phyloP scores from a whole-genome alignment of 2,888 invertebrate genomes.

The Acanthosepion lycidas region DNA sequence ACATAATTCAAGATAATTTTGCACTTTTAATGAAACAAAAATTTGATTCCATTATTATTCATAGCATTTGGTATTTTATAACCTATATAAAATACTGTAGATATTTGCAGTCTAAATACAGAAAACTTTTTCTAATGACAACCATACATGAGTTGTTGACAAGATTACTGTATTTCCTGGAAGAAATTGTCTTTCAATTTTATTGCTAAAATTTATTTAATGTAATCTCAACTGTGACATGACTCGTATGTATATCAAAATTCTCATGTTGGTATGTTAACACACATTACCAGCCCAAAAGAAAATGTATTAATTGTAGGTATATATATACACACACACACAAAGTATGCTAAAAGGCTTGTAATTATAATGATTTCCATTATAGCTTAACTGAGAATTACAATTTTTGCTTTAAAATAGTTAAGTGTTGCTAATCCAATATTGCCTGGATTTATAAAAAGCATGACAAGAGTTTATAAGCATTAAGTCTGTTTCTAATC shows the following conservation, averaged over 20 bases:
- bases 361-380: neutral
- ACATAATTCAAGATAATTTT: too few relatives aligned
- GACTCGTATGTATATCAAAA: too few relatives aligned
- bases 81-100: neutral
- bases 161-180: neutral
- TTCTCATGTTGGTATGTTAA: too few relatives aligned
- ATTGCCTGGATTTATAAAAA: neutral
- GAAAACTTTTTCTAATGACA: neutral
- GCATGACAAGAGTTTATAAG: neutral
- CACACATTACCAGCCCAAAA: too few relatives aligned
- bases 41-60: too few relatives aligned
- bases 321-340: too few relatives aligned
- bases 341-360: neutral
- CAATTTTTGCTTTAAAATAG: neutral
- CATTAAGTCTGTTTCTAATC: neutral
- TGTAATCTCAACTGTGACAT: too few relatives aligned
- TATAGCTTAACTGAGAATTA: neutral
- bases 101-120: neutral
- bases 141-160: neutral
- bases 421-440: neutral
- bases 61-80: neutral
- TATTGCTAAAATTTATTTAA: too few relatives aligned
- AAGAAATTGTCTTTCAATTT: neutral
- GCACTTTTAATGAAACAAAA: too few relatives aligned
- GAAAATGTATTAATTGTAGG: too few relatives aligned